Evolutionary conservation across 1,140 invertebrate genomes (phyloP), one percentile per base, ranked within the genome.

Genomic region (Pinna nobilis): DNA sequence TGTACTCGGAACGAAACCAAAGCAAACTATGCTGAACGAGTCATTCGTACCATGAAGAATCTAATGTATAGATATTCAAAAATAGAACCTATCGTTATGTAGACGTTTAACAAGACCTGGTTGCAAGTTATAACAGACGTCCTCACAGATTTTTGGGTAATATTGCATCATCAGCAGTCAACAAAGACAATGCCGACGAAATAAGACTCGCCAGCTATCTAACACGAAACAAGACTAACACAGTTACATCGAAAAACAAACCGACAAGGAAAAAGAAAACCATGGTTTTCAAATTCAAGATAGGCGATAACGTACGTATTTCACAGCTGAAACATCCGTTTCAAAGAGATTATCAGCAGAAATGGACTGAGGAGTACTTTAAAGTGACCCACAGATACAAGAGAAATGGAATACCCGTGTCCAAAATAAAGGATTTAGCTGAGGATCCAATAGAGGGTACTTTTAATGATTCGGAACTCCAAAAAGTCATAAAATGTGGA

Each of bases 401-500:
- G 20, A 68, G 66, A 23, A 18, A 60, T 1, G 57, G 57, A 35
- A 35, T 60, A 13, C 33, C 57, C 35, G 51, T 67, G 11, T 76
- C 70, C 33, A 50, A 50, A 61, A 18, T 77, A 41, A 49, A 25
- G 32, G 76, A 77, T 57, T 49, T 30, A 11, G 41, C 23, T 1
- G 50, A 59, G 1, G 70, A 72, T 4, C 23, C 44, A n/a, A 35
- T 77, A 20, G 15, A 50, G 5, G 69, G 75, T 18, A 69, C 70
- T 13, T 77, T 77, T 49, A 72, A 77, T 30, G 49, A 60, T 57
- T 30, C 44, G 6, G 75, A 68, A 41, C 37, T 68, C 23, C 65
- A 68, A 57, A 55, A 57, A 41, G 35, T 68, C 15, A 44, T 37
- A 13, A 55, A 55, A 33, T n/a, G 32, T 6, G 35, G 39, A 32